Base-by-base conservation (phyloP, 2,113 vertebrate genomes). In the Todiramphus chloris region DNA sequence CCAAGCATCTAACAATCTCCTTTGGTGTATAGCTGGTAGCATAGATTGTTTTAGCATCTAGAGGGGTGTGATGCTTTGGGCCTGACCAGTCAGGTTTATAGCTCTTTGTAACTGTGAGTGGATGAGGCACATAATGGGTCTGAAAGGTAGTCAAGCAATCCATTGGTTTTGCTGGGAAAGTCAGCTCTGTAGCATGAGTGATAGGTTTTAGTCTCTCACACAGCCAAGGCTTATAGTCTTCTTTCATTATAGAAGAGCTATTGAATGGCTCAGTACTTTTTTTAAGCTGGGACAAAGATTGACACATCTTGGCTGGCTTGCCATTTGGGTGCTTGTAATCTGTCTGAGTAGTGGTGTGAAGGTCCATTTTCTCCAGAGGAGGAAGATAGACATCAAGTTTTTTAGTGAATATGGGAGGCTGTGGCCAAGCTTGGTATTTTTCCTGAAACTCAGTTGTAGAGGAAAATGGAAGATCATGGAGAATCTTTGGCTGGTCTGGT, bases 371-470 rank as follows among this genome's bases (percentile, higher is more conserved):
- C 37, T 98, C 97, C 55, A 88, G n/a, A 5, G 97, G 68, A 72
- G 95, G 87, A 60, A 93, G 39, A 41, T 97, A 97, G 4, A 55
- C 3, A 3, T 12, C 66, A 8, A 62, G 50, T 67, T 96, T 83
- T 78, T 72, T 97, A 27, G 25, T 68, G 35, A 84, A 72, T 5
- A 96, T 5, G 6, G 67, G 88, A 58, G 62, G 67, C 6, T 17
- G 48, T 16, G 98, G 97, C 98, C 97, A 98, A 19, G 82, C 41
- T 90, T 98, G 97, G 53, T 97, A 98, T 17, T 97, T 96, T 33
- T 98, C 94, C 39, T 68, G 89, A 85, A 97, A 97, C 35, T 98
- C 97, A 0, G 92, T 97, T 46, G 44, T 85, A 63, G 72, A 76
- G 2, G 69, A 72, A 68, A 98, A 97, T 24, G 77, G 80, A 21